Base-by-base conservation (phyloP, 2,113 vertebrate genomes). In the Ammodytes dubius region DNA sequence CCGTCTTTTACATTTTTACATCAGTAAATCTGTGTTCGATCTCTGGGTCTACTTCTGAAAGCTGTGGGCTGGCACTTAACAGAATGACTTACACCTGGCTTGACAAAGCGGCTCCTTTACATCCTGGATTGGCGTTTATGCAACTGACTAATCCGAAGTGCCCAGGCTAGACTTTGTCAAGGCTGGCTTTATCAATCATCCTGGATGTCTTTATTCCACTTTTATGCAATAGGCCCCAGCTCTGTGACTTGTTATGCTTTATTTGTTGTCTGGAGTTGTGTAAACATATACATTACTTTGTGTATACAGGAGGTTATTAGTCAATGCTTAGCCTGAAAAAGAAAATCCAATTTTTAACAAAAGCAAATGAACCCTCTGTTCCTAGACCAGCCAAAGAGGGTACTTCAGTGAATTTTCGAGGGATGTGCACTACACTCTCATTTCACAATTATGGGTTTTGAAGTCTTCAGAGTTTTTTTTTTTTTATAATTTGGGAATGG, bases 231-330 rank as follows among this genome's bases (percentile, higher is more conserved):
- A n/a, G n/a, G n/a, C n/a, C n/a, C n/a, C n/a, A 27, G 27, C 17
- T 27, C 35, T 46, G 15, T 54, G 27, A 27, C 27, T 27, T 27
- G 27, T 27, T 27, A 27, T 27, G 27, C 27, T 27, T 27, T 27
- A 27, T 27, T 27, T 27, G 27, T 27, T 27, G 27, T 43, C 54
- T 46, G n/a, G 6, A 77, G 43, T 74, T 77, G 79, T 73, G 53
- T 64, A 65, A 19, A 74, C 37, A 47, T 53, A 37, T 63, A 9
- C 50, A 76, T 37, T 56, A n/a, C n/a, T 47, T 6, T 59, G 27
- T 45, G 13, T 2, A 2, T 13, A 66, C n/a, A 53, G 71, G 35
- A 39, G 19, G 54, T 54, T 54, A 70, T 70, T 58, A 70, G 72
- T 76, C 53, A 81, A 3, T 27, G 37, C 3, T 47, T 27, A 5